A percentile compares a stretch with the other conserved stretches of the same genome.
Conservation (phyloP, 2,113 vertebrate species). For the Cavia porcellus region DNA sequence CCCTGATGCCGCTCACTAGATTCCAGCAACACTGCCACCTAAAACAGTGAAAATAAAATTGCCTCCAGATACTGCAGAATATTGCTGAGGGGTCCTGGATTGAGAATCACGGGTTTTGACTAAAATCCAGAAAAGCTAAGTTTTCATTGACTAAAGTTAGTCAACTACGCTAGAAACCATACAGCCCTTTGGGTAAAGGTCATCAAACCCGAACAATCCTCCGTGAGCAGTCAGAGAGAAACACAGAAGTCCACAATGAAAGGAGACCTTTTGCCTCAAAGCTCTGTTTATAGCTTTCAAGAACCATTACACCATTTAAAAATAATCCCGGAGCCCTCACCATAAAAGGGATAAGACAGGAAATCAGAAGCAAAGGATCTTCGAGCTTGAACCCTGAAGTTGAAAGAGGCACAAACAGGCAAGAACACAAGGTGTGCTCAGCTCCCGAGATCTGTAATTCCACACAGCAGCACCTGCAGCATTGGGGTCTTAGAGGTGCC, state of each 20-base stretch:
- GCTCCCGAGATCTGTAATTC: not conserved
- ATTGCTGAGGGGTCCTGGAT: not conserved
- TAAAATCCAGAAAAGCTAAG: not conserved
- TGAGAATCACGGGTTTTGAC: not conserved
- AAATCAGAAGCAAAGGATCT: not conserved
- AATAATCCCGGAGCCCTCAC: not conserved
- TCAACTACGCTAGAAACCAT: too few relatives aligned
- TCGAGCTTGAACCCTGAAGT: not conserved
- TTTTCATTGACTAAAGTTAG: not conserved
- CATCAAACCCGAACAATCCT: not conserved
- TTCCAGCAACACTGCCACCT: not conserved
- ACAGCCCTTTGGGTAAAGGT: not conserved
- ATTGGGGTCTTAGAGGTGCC: accelerated
- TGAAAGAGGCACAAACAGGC: not conserved
- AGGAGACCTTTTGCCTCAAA: not conserved
- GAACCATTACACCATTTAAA: not conserved
- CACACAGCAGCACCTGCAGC: not conserved
- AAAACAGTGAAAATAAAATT: not conserved
- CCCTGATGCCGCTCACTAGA: accelerated
- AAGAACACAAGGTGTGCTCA: not conserved
- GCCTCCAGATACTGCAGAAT: not conserved
- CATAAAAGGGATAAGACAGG: not conserved
- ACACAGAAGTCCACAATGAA: not conserved
- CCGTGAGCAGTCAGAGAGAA: not conserved
- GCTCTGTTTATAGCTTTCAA: not conserved